phyloP scores from a whole-genome alignment of 1,140 invertebrate species.

The Riptortus pedestris region DNA sequence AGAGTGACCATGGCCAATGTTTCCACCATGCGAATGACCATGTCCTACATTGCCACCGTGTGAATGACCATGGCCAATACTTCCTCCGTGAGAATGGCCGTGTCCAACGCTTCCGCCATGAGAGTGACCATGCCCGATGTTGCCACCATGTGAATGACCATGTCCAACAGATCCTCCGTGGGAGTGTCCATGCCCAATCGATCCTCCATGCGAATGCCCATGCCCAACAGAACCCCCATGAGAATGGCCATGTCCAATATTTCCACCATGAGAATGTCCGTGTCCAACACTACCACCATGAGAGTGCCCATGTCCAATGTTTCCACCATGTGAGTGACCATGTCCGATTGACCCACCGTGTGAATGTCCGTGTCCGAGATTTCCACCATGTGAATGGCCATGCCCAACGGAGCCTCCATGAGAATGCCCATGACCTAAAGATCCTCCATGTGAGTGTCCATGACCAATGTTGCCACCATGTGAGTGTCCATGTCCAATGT shows the following conservation, averaged over 20 bases:
- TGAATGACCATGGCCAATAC: constrained; percentile 2
- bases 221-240: neutral
- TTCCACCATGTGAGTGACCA: too few relatives aligned
- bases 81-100: neutral
- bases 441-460: neutral
- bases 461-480: neutral
- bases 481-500: constrained; percentile 7
- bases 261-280: constrained; percentile 1
- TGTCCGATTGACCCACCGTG: too few relatives aligned
- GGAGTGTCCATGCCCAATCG: neutral
- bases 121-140: neutral
- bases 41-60: constrained; percentile 1
- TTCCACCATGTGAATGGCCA: neutral
- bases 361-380: neutral
- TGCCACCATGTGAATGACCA: too few relatives aligned
- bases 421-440: neutral
- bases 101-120: constrained; percentile 4
- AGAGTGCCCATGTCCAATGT: too few relatives aligned
- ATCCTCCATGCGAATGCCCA: too few relatives aligned
- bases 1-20: constrained; percentile 7
- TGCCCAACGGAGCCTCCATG: neutral
- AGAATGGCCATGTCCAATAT: neutral
- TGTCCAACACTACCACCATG: too few relatives aligned
- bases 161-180: neutral
- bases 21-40: neutral